Evolutionary conservation across 92 coral and sea anemone species (phyloP), one percentile per base, ranked within the genome.

Genomic region (Montipora capitata): DNA sequence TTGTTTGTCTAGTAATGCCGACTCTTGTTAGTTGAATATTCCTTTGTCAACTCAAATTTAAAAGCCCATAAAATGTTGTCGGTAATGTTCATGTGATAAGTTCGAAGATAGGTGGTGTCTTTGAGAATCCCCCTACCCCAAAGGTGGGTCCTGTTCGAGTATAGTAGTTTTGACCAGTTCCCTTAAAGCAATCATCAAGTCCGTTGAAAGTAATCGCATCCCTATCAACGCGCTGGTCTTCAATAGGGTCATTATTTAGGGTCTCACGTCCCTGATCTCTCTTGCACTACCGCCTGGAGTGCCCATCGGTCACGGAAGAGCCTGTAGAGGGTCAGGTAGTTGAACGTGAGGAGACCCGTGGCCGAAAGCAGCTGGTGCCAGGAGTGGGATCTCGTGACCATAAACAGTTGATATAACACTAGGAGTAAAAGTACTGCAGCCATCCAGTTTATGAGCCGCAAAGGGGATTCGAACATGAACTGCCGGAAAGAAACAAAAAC

Each of bases 231-330:
- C 16, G 42, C 66, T 8, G 8, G 51, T 54, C 56, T 71, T 54
- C 12, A 71, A 49, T 7, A 18, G 79, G 40, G 27, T 17, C 79
- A 40, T 58, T 57, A 42, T 10, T 83, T 18, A 20, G 72, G 72
- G 45, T 20, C 80, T 85, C 76, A 85, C 43, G 83, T 63, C 17
- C 76, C 89, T 10, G 79, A 93, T 38, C 93, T 92, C 83, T 94
- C 92, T 54, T 80, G 88, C 7, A 95, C 93, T 41, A 93, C 92
- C 41, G 94, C 94, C 90, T 95, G 98, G 66, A 95, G 90, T 62
- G 98, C 97, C 99, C 99, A 98, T 52, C 99, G 98, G 77, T 98
- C 99, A 56, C 99, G 88, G 71, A 96, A 88, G 52, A 98, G 92
- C 85, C 97, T 90, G 81, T 94, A 98, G 10, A 98, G 96, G 59